A percentile compares a stretch with the other conserved stretches of the same genome.
Conservation (phyloP, 2,888 invertebrate genomes). For the Drosophila atripex region DNA sequence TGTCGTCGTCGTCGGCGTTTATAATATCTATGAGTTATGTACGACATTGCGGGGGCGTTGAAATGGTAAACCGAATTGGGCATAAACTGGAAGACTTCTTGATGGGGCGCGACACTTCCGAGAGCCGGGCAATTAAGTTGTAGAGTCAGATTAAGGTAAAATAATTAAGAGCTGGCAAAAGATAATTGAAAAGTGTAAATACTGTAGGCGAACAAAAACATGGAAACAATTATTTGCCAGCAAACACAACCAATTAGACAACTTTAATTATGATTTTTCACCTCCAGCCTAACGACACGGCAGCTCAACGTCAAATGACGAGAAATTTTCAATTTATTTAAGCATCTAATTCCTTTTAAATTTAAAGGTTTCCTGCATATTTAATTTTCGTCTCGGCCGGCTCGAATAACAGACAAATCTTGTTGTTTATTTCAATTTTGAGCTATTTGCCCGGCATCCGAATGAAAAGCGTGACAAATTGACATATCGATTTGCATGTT, state of each 20-base stretch:
- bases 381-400: background rate
- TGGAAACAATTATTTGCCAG: background rate
- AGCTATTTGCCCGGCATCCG: constrained; percentile 27
- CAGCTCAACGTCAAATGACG: background rate
- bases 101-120: constrained; percentile 10
- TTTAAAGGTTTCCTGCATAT: constrained; percentile 2
- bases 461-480: constrained; percentile 59
- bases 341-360: background rate
- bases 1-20: constrained; percentile 52
- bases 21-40: constrained; percentile 67
- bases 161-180: background rate
- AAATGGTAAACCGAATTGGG: constrained; percentile 54
- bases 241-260: no score
- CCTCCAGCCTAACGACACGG: no score
- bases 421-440: constrained; percentile 40
- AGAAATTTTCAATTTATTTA: background rate
- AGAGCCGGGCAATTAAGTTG: constrained; percentile 36
- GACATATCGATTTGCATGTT: constrained; percentile 69
- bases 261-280: no score
- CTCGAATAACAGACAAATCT: constrained; percentile 17
- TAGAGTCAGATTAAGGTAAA: background rate
- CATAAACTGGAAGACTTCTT: constrained; percentile 28
- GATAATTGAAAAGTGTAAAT: background rate
- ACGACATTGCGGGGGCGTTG: constrained; percentile 57
- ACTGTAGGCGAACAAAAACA: background rate